Evolutionary conservation across 1,140 invertebrate species (phyloP).

Genomic region (Panonychus citri): DNA sequence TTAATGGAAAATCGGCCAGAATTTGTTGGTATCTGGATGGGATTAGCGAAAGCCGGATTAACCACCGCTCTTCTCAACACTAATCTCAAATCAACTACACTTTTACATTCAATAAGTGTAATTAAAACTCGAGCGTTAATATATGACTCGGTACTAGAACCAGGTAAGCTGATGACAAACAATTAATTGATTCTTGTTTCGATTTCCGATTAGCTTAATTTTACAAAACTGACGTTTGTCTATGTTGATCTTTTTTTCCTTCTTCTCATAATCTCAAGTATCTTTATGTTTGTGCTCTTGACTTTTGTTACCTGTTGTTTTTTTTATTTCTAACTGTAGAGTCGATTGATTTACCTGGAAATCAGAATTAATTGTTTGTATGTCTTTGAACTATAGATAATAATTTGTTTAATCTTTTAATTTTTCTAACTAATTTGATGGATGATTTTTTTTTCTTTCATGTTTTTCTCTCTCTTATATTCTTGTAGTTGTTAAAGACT

Average conservation of each 20-base stretch:
- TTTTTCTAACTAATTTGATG: too few relatives aligned
- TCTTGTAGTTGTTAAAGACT: neutral
- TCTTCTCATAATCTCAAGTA: neutral
- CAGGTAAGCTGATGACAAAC: neutral
- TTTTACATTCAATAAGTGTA: conserved; percentile 18
- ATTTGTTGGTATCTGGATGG: conserved; percentile 66
- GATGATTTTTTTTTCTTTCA: too few relatives aligned
- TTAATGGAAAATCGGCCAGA: conserved; percentile 61
- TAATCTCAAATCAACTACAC: conserved; percentile 15
- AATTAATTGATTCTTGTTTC: neutral
- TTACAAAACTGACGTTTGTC: neutral
- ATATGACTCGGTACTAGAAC: conserved; percentile 4
- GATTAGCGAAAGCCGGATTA: conserved; percentile 29
- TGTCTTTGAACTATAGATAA: too few relatives aligned
- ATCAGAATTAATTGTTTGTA: too few relatives aligned
- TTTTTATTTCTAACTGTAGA: too few relatives aligned
- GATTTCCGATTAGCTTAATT: too few relatives aligned
- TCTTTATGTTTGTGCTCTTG: neutral
- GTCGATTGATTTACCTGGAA: too few relatives aligned
- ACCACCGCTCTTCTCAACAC: conserved; percentile 19
- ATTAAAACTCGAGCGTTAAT: conserved; percentile 19
- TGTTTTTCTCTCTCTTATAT: neutral
- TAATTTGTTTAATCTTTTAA: too few relatives aligned
- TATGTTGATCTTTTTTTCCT: neutral
- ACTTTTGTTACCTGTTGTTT: too few relatives aligned